Percentiles rank a stretch among this genome's conserved stretches.
These are phyloP conservation scores for Drosophila repletoides DNA, from an alignment of 1,140 invertebrate species.

Conservation along the genomic window DNA sequence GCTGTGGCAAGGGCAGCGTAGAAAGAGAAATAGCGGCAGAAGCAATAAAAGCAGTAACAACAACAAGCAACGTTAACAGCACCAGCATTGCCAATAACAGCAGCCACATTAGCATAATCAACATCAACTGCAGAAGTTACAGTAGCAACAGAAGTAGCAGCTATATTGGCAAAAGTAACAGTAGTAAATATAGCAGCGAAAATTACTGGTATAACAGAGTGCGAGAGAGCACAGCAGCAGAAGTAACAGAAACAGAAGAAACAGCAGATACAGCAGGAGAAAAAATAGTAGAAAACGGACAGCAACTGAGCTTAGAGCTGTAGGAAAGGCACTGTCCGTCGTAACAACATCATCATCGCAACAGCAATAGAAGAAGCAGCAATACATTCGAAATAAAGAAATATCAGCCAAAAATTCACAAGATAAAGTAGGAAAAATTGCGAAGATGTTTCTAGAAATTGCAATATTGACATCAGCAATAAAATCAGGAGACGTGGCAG, in stretches of 20 bases:
- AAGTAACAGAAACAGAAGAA: background rate
- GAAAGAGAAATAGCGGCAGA: background rate
- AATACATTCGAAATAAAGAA: too few species aligned
- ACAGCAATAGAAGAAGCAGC: too few species aligned
- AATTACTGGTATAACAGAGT: background rate
- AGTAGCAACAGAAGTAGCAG: conserved; percentile 25
- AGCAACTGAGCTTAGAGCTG: too few species aligned
- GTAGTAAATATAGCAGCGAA: conserved; percentile 17
- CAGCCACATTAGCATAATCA: background rate
- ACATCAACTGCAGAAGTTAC: background rate
- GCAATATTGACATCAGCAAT: background rate
- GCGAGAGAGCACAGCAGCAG: conserved; percentile 15
- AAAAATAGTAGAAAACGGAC: too few species aligned
- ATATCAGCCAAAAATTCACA: too few species aligned
- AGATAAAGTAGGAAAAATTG: too few species aligned
- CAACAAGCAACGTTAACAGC: conserved; percentile 16
- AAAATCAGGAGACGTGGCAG: background rate
- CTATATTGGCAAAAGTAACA: background rate
- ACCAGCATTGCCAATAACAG: conserved; percentile 22
- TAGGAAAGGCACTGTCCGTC: too few species aligned
- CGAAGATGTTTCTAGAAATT: too few species aligned
- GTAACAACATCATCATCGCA: too few species aligned
- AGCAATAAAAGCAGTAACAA: conserved; percentile 15
- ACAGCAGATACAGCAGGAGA: conserved; percentile 35
- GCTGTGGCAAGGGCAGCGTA: conserved; percentile 7